These are phyloP conservation scores for Liposcelis brunnea DNA, from an alignment of 2,888 invertebrate genomes.

Conservation along the genomic window DNA sequence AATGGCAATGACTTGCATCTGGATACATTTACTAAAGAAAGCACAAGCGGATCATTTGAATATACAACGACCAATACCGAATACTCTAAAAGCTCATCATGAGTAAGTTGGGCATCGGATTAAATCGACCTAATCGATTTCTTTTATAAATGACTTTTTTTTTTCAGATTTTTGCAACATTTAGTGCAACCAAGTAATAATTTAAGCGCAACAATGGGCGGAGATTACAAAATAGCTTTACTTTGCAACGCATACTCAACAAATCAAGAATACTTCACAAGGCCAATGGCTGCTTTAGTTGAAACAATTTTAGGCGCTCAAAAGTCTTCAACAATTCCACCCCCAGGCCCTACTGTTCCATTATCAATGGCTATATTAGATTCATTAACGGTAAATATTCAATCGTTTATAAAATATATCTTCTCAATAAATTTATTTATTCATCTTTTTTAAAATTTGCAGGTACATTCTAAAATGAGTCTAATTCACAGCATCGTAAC, in stretches of 20 bases:
- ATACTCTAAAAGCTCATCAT: conserved; percentile 63
- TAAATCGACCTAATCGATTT: too few species aligned
- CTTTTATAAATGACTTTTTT: conserved; percentile 13
- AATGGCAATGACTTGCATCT: conserved; percentile 90
- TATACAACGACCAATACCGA: conserved; percentile 58
- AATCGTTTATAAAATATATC: background rate
- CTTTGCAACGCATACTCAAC: conserved; percentile 92
- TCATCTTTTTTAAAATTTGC: too few species aligned
- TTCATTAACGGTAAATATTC: conserved; percentile 46
- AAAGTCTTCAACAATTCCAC: background rate
- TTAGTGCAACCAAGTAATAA: conserved; percentile 54
- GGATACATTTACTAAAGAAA: conserved; percentile 90
- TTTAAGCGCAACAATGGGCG: conserved; percentile 51
- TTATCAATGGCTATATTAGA: conserved; percentile 84
- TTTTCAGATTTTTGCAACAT: conserved; percentile 65
- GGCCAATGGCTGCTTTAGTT: conserved; percentile 85
- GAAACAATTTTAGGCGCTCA: conserved; percentile 43
- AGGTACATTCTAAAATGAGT: conserved; percentile 87
- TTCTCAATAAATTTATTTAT: too few species aligned
- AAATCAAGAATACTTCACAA: conserved; percentile 75
- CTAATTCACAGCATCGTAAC: conserved; percentile 71
- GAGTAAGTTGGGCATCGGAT: conserved; percentile 46
- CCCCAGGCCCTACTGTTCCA: conserved; percentile 55
- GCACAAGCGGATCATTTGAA: conserved; percentile 73
- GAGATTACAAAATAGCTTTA: conserved; percentile 79